Conservation (phyloP, 2,797 vertebrate species). For the Lagodon rhomboides region DNA sequence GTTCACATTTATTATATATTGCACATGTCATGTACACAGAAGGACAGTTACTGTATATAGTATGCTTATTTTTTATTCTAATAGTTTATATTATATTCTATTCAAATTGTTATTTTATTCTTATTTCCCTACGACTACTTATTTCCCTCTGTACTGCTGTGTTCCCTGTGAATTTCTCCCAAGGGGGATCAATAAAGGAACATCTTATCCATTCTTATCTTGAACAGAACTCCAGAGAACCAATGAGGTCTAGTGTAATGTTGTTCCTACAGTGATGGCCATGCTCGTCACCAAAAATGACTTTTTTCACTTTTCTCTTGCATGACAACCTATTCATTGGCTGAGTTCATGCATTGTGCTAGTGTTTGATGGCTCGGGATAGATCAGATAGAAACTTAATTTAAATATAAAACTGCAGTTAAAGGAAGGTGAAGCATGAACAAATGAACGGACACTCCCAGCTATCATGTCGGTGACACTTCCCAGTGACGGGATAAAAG, state of each 20-base stretch:
- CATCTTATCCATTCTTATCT: too few relatives aligned
- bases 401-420: constrained; percentile 24
- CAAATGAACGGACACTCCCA: background rate
- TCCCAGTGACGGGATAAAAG: constrained; percentile 46
- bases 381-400: background rate
- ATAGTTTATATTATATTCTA: too few relatives aligned
- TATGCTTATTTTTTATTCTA: too few relatives aligned
- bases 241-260: constrained; percentile 68
- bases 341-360: constrained; percentile 4
- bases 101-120: too few relatives aligned
- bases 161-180: too few relatives aligned
- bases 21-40: too few relatives aligned
- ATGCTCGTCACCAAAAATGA: constrained; percentile 43
- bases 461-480: constrained; percentile 20
- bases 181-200: too few relatives aligned
- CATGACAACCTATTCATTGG: constrained; percentile 19
- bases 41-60: too few relatives aligned
- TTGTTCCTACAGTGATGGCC: constrained; percentile 55
- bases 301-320: constrained; percentile 13
- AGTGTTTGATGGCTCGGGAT: background rate
- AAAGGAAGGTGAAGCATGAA: constrained; percentile 31
- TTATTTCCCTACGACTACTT: too few relatives aligned
- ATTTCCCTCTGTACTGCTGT: too few relatives aligned
- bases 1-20: too few relatives aligned
- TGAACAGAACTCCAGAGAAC: constrained; percentile 71